These are phyloP conservation scores for Botrylloides violaceus DNA, from an alignment of 23 tunicate genomes.

Conservation along the genomic window DNA sequence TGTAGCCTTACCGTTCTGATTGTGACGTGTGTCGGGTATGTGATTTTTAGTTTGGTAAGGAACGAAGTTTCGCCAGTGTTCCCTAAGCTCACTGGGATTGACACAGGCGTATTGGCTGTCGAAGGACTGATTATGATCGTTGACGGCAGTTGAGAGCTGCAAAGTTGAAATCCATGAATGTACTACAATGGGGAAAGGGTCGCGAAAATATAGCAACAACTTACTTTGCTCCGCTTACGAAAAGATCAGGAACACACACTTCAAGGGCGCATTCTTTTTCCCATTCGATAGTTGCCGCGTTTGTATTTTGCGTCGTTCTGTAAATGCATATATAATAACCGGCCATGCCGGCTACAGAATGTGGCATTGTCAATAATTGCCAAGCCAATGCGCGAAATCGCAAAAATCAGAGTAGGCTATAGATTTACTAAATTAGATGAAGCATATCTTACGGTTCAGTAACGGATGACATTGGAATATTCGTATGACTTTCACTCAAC, in stretches of 20 bases:
- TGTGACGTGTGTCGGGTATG: not conserved
- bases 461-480: conserved; percentile 44
- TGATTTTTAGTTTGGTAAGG: conserved; percentile 29
- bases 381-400: not conserved
- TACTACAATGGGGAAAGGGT: no score
- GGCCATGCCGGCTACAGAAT: no score
- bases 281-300: not conserved
- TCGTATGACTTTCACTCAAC: conserved; percentile 6
- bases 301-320: not conserved
- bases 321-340: not conserved
- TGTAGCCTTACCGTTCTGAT: not conserved
- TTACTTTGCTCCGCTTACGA: conserved; percentile 6
- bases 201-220: no score
- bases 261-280: not conserved
- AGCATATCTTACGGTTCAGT: conserved; percentile 80
- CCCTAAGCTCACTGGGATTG: conserved; percentile 20
- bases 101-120: conserved; percentile 10
- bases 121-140: not conserved
- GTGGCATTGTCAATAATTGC: no score
- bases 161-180: no score
- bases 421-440: no score
- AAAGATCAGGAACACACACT: conserved; percentile 9
- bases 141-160: not conserved
- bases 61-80: conserved; percentile 57
- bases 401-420: no score